These are phyloP conservation scores for Rhodinocichla rosea DNA, from an alignment of 2,113 vertebrate species.

Conservation along the genomic window DNA sequence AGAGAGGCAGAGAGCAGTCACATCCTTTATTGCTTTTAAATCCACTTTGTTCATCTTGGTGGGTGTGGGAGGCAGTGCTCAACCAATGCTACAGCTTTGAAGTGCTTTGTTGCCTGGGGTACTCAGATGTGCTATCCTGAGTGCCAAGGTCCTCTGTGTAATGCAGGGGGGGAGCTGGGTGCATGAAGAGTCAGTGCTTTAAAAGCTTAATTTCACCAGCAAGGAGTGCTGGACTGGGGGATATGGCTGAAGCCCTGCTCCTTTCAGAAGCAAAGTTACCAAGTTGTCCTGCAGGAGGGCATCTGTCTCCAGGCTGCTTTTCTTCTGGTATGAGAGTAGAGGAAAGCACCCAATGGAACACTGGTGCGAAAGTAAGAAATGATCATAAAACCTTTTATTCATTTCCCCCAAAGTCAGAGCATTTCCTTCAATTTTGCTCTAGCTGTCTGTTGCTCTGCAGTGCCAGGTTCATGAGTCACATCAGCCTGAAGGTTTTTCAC, in stretches of 20 bases:
- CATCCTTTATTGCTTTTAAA: background rate
- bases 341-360: background rate
- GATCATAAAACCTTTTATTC: background rate
- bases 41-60: background rate
- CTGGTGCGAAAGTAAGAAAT: background rate
- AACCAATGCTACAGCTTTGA: background rate
- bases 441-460: background rate
- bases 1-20: background rate
- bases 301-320: background rate
- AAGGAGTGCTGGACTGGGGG: background rate
- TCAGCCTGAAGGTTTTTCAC: background rate
- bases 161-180: background rate
- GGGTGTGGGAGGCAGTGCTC: background rate
- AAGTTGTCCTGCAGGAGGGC: background rate
- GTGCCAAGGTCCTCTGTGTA: background rate
- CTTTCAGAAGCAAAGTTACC: background rate
- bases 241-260: background rate
- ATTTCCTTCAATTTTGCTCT: background rate
- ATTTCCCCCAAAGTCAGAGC: background rate
- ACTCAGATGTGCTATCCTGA: background rate
- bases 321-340: background rate
- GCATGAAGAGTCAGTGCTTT: background rate
- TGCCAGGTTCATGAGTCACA: background rate
- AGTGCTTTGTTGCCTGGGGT: background rate
- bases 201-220: background rate